Percentiles rank a stretch among this genome's conserved stretches.
phyloP scores from a whole-genome alignment of 2,113 vertebrate species.

The Trematomus loennbergii region DNA sequence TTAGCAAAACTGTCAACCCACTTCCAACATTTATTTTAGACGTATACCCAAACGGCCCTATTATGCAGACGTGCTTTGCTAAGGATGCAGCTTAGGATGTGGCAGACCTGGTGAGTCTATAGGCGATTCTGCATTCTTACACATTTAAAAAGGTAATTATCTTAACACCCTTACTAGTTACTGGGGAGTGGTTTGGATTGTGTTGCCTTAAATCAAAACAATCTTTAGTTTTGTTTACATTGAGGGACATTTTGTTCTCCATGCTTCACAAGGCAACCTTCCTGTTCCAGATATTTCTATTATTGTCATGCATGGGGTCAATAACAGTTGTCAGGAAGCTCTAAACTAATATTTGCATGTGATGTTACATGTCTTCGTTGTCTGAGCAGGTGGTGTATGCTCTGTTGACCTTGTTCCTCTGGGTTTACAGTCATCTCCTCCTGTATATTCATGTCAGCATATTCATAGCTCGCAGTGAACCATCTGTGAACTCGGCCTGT shows the following conservation, averaged over 20 bases:
- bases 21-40: too few species aligned
- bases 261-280: too few species aligned
- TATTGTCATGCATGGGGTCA: too few species aligned
- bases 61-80: not conserved
- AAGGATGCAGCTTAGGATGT: too few species aligned
- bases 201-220: not conserved
- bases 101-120: not conserved
- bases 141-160: not conserved
- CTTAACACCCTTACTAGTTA: not conserved
- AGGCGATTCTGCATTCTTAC: not conserved
- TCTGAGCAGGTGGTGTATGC: conserved; percentile 23
- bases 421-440: conserved; percentile 15
- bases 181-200: not conserved
- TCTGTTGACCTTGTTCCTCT: conserved; percentile 13
- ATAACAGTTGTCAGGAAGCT: not conserved
- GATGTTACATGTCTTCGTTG: not conserved
- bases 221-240: too few species aligned
- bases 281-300: too few species aligned
- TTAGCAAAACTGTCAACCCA: too few species aligned
- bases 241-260: too few species aligned
- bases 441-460: conserved; percentile 55
- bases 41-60: too few species aligned
- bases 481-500: conserved; percentile 39
- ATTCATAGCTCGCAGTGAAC: conserved; percentile 46
- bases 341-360: not conserved